These are phyloP conservation scores for Panurus biarmicus DNA, from an alignment of 2,113 vertebrate species.

Conservation along the genomic window DNA sequence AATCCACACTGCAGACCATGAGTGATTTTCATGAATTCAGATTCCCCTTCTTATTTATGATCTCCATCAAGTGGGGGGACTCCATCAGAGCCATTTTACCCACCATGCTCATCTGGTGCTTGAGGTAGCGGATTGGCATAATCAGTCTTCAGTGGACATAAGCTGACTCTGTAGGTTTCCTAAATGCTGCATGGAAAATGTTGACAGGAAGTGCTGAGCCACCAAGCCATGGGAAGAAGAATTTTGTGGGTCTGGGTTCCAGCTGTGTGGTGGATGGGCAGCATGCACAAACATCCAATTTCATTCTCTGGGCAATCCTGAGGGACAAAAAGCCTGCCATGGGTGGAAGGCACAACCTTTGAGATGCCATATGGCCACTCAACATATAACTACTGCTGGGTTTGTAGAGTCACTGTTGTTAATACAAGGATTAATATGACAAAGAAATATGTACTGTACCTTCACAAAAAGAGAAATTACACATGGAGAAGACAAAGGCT, in stretches of 20 bases:
- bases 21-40: neutral
- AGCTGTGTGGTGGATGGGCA: accelerated
- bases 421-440: neutral
- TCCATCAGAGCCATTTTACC: neutral
- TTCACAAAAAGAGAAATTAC: neutral
- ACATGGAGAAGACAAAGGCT: neutral
- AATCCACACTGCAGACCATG: neutral
- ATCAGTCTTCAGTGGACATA: neutral
- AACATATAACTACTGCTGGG: neutral
- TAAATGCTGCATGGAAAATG: neutral
- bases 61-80: neutral
- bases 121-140: neutral
- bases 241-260: neutral
- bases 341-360: neutral
- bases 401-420: neutral
- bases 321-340: neutral
- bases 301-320: neutral
- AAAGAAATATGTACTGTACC: neutral
- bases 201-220: neutral
- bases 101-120: neutral
- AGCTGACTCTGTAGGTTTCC: neutral
- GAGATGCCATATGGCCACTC: neutral
- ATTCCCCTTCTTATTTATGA: neutral
- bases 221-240: neutral
- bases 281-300: accelerated